Evolutionary conservation across 2,888 invertebrate genomes (phyloP).

Genomic region (Ceriagrion tenellum): DNA sequence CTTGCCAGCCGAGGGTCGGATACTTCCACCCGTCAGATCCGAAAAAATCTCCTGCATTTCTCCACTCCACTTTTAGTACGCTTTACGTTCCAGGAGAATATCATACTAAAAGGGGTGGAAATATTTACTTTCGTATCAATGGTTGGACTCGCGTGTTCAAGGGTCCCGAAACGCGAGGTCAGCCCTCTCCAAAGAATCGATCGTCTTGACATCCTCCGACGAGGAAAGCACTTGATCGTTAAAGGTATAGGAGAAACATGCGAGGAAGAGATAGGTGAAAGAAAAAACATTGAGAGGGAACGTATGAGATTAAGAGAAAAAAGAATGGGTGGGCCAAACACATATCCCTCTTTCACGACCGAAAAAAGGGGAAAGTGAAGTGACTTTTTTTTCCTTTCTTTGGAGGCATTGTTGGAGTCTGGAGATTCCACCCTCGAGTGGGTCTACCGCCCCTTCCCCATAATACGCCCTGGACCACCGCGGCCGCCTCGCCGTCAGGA

Average conservation of each 20-base stretch:
- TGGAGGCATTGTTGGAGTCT: not conserved
- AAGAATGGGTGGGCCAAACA: not conserved
- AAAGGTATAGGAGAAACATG: not conserved
- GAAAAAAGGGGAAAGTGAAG: constrained; percentile 19
- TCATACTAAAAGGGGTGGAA: not conserved
- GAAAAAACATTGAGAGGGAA: too few species aligned
- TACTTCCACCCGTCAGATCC: too few species aligned
- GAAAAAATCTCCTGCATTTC: too few species aligned
- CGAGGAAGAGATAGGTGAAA: not conserved
- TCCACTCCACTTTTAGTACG: too few species aligned
- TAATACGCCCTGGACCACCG: not conserved
- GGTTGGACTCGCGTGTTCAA: not conserved
- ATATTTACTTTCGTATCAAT: not conserved
- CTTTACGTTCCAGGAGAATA: too few species aligned
- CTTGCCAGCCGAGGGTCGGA: too few species aligned
- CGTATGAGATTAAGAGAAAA: not conserved
- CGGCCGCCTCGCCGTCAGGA: not conserved
- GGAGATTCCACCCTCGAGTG: not conserved
- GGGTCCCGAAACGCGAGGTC: not conserved
- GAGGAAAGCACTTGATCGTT: not conserved
- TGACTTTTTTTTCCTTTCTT: not conserved
- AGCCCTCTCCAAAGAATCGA: not conserved
- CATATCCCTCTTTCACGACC: not conserved
- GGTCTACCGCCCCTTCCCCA: not conserved
- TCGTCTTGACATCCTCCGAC: not conserved